Evolutionary conservation across 2,113 vertebrate species (phyloP).

Genomic region (Tauraco erythrolophus): DNA sequence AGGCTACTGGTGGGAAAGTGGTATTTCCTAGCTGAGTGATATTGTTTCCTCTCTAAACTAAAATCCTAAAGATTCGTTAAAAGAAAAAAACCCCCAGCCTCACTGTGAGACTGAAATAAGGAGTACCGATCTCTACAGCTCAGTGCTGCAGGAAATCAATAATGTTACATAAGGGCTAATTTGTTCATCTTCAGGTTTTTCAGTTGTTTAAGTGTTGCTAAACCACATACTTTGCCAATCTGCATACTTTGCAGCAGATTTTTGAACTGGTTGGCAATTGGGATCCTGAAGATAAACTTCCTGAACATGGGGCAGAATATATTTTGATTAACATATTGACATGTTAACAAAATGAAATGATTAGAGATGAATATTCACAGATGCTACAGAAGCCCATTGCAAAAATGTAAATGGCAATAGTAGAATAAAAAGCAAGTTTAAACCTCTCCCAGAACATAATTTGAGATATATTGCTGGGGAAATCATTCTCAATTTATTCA

Average conservation of each 20-base stretch:
- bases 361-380: neutral
- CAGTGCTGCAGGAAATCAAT: neutral
- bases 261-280: conserved; percentile 23
- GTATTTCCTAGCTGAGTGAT: neutral
- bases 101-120: neutral
- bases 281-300: neutral
- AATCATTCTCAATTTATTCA: neutral
- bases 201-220: too few relatives aligned
- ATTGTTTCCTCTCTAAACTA: neutral
- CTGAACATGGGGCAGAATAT: neutral
- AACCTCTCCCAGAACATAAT: neutral
- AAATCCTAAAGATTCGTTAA: neutral
- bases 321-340: neutral
- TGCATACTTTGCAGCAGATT: neutral
- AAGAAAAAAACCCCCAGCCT: neutral
- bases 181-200: neutral
- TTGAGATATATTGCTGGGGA: neutral
- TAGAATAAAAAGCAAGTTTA: neutral
- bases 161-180: neutral
- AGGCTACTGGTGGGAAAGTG: neutral
- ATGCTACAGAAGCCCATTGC: neutral
- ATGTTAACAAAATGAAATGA: neutral
- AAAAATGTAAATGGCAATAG: neutral
- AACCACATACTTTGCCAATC: too few relatives aligned
- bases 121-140: neutral